Percentiles rank a stretch among this genome's conserved stretches.
Conservation (phyloP, 2,888 invertebrate species). For the Diogma glabrata region DNA sequence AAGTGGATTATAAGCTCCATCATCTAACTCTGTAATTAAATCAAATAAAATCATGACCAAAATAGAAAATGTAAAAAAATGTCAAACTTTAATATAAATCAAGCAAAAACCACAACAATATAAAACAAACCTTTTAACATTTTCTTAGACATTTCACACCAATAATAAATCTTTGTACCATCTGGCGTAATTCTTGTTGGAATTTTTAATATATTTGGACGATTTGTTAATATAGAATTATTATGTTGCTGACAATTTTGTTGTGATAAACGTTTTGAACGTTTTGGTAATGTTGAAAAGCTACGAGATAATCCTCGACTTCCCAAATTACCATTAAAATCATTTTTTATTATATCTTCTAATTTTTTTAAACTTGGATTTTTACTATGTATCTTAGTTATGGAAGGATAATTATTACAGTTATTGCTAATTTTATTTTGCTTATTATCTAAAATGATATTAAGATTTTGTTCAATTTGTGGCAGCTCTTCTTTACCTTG, state of each 20-base stretch:
- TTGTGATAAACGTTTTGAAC: not conserved
- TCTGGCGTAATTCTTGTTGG: slow-evolving; percentile 69
- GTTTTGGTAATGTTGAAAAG: slow-evolving; percentile 26
- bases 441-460: slow-evolving; percentile 8
- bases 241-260: not conserved
- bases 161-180: slow-evolving; percentile 76
- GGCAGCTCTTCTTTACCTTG: slow-evolving; percentile 63
- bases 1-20: slow-evolving; percentile 83
- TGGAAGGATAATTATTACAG: not conserved
- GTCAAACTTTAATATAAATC: slow-evolving; percentile 11
- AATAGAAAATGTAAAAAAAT: slow-evolving; percentile 3
- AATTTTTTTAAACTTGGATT: not conserved
- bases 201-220: slow-evolving; percentile 31
- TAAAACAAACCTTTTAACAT: slow-evolving; percentile 39
- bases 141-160: slow-evolving; percentile 66
- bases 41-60: slow-evolving; percentile 10
- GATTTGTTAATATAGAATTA: not conserved
- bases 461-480: slow-evolving; percentile 32
- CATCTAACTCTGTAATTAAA: slow-evolving; percentile 67
- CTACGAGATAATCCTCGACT: not conserved
- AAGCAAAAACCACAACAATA: slow-evolving; percentile 7
- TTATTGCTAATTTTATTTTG: slow-evolving; percentile 1
- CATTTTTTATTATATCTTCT: not conserved
- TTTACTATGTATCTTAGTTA: not conserved
- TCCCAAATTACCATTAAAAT: slow-evolving; percentile 10